A percentile compares a stretch with the other conserved stretches of the same genome.
phyloP scores from a whole-genome alignment of 2,113 vertebrate genomes.

The Pteropus alecto region DNA sequence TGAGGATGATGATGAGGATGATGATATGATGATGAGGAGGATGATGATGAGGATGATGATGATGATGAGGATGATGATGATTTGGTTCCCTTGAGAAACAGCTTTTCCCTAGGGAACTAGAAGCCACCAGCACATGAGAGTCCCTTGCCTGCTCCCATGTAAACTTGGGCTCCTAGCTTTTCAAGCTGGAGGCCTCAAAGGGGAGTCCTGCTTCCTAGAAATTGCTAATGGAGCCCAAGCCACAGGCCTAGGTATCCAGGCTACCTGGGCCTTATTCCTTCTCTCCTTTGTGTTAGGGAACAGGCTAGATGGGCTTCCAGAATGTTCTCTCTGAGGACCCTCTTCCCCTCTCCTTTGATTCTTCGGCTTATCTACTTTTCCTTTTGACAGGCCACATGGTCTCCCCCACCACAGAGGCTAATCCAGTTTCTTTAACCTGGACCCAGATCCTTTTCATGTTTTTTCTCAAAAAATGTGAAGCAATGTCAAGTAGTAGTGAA shows the following conservation, averaged over 20 bases:
- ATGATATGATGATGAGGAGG: neutral
- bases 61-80: neutral
- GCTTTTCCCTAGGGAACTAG: neutral
- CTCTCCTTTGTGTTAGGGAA: neutral
- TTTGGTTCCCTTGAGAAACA: neutral
- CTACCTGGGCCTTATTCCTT: neutral
- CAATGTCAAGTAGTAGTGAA: neutral
- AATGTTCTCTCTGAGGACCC: neutral
- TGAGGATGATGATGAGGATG: too few relatives aligned
- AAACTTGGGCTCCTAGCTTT: neutral
- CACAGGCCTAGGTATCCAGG: neutral
- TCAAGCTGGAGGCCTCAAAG: neutral
- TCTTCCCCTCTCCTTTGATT: neutral
- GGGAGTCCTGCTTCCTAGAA: neutral
- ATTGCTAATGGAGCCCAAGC: neutral
- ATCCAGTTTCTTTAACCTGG: neutral
- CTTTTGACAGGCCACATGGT: neutral
- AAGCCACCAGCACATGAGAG: neutral
- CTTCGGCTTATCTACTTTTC: neutral
- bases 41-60: neutral
- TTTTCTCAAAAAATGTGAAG: neutral
- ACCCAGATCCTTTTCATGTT: neutral
- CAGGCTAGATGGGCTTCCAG: neutral
- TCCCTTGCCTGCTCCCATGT: neutral
- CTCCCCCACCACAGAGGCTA: neutral